Evolutionary conservation across 2,113 vertebrate species (phyloP).

Genomic region (Otus sunia): DNA sequence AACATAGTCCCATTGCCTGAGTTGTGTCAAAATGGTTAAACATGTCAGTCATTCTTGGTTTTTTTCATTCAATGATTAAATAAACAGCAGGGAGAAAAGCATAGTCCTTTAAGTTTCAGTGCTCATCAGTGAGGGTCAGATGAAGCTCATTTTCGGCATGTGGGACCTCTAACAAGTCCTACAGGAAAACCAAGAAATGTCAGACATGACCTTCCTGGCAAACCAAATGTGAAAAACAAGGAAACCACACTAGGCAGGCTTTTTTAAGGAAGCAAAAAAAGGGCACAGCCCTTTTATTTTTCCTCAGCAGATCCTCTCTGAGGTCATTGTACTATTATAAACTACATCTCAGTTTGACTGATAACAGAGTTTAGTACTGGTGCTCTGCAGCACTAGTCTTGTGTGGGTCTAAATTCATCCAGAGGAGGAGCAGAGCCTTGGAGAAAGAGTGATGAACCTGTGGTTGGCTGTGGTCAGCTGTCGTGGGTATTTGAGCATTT

Average conservation of each 20-base stretch:
- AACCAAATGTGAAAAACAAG: conserved; percentile 21
- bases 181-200: conserved; percentile 7
- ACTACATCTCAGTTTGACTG: neutral
- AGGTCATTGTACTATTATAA: conserved; percentile 4
- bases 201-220: neutral
- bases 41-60: neutral
- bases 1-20: neutral
- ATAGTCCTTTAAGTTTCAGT: neutral
- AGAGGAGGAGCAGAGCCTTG: neutral
- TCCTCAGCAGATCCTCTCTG: neutral
- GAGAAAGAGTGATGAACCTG: neutral
- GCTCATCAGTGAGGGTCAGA: neutral
- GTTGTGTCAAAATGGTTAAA: neutral
- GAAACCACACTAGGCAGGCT: neutral
- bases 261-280: conserved; percentile 29
- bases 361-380: neutral
- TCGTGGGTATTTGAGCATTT: neutral
- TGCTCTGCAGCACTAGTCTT: neutral
- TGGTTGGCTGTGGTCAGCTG: neutral
- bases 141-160: neutral
- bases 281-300: conserved; percentile 8
- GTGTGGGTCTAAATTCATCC: neutral
- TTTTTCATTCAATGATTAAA: neutral
- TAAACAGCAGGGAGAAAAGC: neutral
- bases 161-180: neutral